Evolutionary conservation across 2,113 vertebrate genomes (phyloP).

Genomic region (Sphaerodactylus townsendi): DNA sequence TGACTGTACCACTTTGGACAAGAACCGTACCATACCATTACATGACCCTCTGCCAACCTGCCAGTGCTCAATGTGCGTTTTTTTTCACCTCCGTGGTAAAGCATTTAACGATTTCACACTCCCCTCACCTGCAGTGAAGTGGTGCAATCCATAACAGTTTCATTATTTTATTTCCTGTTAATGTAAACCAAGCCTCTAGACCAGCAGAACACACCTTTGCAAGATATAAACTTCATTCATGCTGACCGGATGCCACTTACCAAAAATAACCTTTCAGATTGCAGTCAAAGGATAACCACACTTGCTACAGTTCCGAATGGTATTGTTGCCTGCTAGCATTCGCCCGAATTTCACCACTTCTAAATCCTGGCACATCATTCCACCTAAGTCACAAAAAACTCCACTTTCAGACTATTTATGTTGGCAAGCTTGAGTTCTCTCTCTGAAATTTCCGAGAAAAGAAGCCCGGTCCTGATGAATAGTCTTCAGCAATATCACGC

Average conservation of each 20-base stretch:
- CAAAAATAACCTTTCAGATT: not conserved
- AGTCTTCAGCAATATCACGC: slow-evolving; percentile 54
- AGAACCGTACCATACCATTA: too few relatives aligned
- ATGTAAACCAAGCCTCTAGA: not conserved
- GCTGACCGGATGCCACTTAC: not conserved
- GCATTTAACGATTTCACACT: not conserved
- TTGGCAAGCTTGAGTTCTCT: slow-evolving; percentile 15
- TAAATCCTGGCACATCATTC: slow-evolving; percentile 21
- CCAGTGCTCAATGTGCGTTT: not conserved
- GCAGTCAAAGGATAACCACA: not conserved
- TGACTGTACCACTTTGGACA: not conserved
- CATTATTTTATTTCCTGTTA: not conserved
- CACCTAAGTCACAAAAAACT: slow-evolving; percentile 37
- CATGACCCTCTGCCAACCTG: not conserved
- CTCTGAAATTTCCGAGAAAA: slow-evolving; percentile 41
- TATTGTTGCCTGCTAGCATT: slow-evolving; percentile 65
- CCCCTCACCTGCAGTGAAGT: not conserved
- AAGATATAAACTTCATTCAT: not conserved
- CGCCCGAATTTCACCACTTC: slow-evolving; percentile 40
- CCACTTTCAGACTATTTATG: slow-evolving; percentile 1
- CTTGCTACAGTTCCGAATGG: slow-evolving; percentile 60
- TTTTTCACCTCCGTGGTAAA: not conserved
- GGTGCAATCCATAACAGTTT: too few relatives aligned
- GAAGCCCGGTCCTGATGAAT: slow-evolving; percentile 37
- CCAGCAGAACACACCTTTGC: not conserved